Percentiles rank a stretch among this genome's conserved stretches.
Evolutionary conservation across 2,113 vertebrate genomes (phyloP).

Genomic region (Mormyrus iriodes): DNA sequence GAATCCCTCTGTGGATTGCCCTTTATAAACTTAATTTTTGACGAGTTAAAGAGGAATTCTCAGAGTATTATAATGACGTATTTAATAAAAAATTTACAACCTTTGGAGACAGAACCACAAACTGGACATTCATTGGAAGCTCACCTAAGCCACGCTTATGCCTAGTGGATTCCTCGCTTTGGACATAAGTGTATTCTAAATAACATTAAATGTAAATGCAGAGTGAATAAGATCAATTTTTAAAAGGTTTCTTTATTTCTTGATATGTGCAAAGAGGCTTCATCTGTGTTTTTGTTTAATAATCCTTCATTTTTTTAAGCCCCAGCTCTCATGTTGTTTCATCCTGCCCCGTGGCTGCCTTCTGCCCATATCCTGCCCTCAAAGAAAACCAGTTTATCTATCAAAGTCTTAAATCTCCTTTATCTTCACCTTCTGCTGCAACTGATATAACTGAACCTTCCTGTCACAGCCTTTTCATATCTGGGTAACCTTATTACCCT

Average conservation of each 20-base stretch:
- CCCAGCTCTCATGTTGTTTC: neutral
- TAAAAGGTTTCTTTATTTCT: neutral
- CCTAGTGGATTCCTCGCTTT: neutral
- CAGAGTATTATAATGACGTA: neutral
- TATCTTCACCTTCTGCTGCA: neutral
- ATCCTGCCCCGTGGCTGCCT: neutral
- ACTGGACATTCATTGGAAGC: no score
- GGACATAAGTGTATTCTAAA: neutral
- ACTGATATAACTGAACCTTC: neutral
- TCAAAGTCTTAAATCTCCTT: neutral
- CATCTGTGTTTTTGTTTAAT: neutral
- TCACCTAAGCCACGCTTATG: neutral
- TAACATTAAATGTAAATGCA: neutral
- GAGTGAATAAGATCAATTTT: neutral
- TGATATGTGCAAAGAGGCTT: neutral
- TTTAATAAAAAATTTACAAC: neutral
- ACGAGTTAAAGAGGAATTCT: neutral
- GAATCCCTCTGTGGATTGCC: neutral
- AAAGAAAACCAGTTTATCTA: neutral
- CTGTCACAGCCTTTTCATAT: neutral
- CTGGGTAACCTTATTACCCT: neutral
- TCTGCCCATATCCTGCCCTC: neutral
- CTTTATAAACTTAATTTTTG: neutral
- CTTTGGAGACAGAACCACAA: neutral
- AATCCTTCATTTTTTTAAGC: neutral